Evolutionary conservation across 2,888 invertebrate species (phyloP), one percentile per base, ranked within the genome.

Genomic region (Lypha dubia): DNA sequence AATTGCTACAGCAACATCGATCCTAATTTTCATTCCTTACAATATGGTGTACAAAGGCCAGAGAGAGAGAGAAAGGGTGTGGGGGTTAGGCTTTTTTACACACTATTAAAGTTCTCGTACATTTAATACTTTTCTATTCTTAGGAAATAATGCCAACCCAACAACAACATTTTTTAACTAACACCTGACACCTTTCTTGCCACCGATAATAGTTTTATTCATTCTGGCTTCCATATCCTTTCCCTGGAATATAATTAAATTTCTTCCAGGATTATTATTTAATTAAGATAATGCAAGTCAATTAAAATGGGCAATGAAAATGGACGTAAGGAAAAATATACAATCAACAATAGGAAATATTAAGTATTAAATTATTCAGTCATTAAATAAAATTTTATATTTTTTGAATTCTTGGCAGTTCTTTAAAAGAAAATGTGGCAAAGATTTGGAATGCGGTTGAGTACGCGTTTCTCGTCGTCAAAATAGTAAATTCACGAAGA

Each of bases 201-300:
- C 20, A 49, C 8, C 53, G 17, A n/a, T 32, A 0, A 49, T 41
- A 15, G 22, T 56, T 35, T 35, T n/a, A n/a, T 4, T 49, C 20
- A n/a, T 35, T 20, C 17, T 28, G 1, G 20, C 11, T 15, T n/a
- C 24, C 24, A 24, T 53, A 28, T 28, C 22, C 28, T 56, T 13
- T 28, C 56, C 28, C n/a, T 28, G 13, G 7, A 8, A 8, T 22
- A n/a, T n/a, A 56, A 56, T 56, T 28, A 56, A 76, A 73, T 76
- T 73, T 60, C n/a, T 41, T 11, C 35, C 32, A 17, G 32, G n/a
- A 35, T 84, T 84, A 80, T 76, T 80, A 80, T 84, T 80, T 80
- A 84, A 80, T 84, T 80, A 80, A 84, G 77, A 46, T 84, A 80
- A 76, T 84, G 84, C 73, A 80, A 15, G 76, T 67, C 11, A 58